Base-by-base conservation (phyloP, 2,888 invertebrate genomes). In the Notocelia uddmanniana region DNA sequence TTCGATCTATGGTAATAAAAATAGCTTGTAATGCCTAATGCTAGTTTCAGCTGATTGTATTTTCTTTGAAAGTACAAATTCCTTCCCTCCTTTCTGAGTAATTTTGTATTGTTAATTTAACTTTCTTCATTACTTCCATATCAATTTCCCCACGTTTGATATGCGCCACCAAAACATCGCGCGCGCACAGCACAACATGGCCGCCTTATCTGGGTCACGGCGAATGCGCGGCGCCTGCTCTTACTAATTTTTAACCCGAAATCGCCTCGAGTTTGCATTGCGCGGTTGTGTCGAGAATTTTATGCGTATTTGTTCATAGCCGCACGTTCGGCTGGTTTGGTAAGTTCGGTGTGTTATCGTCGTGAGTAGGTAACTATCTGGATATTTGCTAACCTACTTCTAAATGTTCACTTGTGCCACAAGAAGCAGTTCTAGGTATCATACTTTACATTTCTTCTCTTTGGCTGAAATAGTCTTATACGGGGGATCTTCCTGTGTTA, bases 121-220 rank as follows among this genome's bases (percentile, higher is more conserved):
- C n/a, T 45, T n/a, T 37, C 6, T 45, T 45, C n/a, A n/a, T 6
- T 45, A 45, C 45, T 45, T n/a, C 45, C n/a, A 45, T 45, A 45
- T 45, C 8, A 45, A 45, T 64, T 64, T 60, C 66, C 31, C 54
- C 52, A 48, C 69, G 74, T 75, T 76, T 76, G 75, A 78, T 79
- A 78, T 63, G 72, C 67, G 67, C 73, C 74, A 74, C 74, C 59
- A 66, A 74, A 69, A 69, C 69, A 67, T 78, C 79, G 75, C 75
- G 76, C 76, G 79, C 78, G 74, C 74, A 31, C 31, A 37, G 62
- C 74, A 72, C 79, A 80, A 80, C 75, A 80, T 80, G 76, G 76
- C 76, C 66, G 69, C 13, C 68, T 45, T 45, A 80, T 77, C 75
- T 80, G 60, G 80, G 80, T 80, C 80, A 80, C 77, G 80, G 80